A percentile compares a stretch with the other conserved stretches of the same genome.
phyloP scores from a whole-genome alignment of 2,797 vertebrate genomes.

The Hozukius guyotensis region DNA sequence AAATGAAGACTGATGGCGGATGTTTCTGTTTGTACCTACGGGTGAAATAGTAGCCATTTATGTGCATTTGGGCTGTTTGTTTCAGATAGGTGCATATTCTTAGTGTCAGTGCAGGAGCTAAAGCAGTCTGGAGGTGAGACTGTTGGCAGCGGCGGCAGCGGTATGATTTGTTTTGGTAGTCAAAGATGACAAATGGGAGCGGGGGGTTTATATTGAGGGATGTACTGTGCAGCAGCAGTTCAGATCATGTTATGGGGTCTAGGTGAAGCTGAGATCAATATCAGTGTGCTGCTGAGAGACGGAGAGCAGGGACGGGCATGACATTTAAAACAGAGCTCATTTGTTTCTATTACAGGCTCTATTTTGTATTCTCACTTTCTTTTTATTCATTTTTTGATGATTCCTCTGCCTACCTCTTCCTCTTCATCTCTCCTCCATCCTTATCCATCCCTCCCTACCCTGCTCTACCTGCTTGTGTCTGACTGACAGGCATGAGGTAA shows the following conservation, averaged over 20 bases:
- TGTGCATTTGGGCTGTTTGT: slow-evolving; percentile 1
- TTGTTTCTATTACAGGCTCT: slow-evolving; percentile 41
- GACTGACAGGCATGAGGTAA: slow-evolving; percentile 34
- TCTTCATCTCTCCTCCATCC: neutral
- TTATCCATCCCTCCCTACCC: neutral
- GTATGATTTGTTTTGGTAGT: slow-evolving; percentile 48
- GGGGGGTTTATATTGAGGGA: slow-evolving; percentile 7
- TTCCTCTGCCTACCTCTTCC: neutral
- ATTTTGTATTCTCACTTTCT: slow-evolving; percentile 8
- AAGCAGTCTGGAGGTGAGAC: slow-evolving; percentile 2
- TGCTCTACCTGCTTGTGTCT: neutral
- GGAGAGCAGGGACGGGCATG: neutral
- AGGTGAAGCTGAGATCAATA: slow-evolving; percentile 54
- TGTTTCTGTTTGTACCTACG: slow-evolving; percentile 3
- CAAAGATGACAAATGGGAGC: slow-evolving; percentile 48
- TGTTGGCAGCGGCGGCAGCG: neutral
- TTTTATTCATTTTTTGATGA: neutral
- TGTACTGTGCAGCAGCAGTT: slow-evolving; percentile 24
- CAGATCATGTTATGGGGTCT: slow-evolving; percentile 36
- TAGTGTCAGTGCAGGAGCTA: neutral
- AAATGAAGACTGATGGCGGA: slow-evolving; percentile 6
- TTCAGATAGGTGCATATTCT: slow-evolving; percentile 14
- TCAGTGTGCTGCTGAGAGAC: slow-evolving; percentile 36
- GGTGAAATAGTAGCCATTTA: neutral
- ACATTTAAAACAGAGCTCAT: slow-evolving; percentile 18